Evolutionary conservation across 2,888 invertebrate species (phyloP).

Genomic region (Prosapia bicincta): DNA sequence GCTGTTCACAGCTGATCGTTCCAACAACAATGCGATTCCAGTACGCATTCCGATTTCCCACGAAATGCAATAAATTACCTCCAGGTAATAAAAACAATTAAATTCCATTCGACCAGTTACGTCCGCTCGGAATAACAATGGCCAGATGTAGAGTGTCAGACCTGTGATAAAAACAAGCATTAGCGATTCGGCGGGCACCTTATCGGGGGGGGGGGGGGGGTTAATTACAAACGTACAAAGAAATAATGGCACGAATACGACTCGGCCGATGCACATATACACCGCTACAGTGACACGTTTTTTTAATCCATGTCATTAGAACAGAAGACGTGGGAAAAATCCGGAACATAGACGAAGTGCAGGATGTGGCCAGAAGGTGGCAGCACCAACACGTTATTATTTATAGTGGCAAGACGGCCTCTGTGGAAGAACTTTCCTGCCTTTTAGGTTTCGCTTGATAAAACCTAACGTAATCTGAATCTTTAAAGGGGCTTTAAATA

Average conservation of each 20-base stretch:
- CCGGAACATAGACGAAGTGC: not conserved
- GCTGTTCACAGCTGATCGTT: too few relatives aligned
- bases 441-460: too few relatives aligned
- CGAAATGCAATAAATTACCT: not conserved
- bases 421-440: too few relatives aligned
- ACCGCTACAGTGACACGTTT: not conserved
- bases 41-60: not conserved
- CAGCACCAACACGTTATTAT: too few relatives aligned
- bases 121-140: not conserved
- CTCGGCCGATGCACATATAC: not conserved
- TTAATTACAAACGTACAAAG: not conserved
- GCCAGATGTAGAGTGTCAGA: not conserved
- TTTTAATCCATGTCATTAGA: not conserved
- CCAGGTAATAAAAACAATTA: not conserved
- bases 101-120: too few relatives aligned
- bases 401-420: too few relatives aligned
- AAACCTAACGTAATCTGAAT: too few relatives aligned
- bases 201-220: not conserved
- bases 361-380: too few relatives aligned
- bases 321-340: not conserved
- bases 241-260: not conserved
- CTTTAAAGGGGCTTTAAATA: too few relatives aligned
- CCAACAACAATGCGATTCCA: too few relatives aligned
- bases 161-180: not conserved
- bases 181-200: not conserved